These are phyloP conservation scores for Nanorana parkeri DNA, from an alignment of 2,113 vertebrate species.

Conservation along the genomic window DNA sequence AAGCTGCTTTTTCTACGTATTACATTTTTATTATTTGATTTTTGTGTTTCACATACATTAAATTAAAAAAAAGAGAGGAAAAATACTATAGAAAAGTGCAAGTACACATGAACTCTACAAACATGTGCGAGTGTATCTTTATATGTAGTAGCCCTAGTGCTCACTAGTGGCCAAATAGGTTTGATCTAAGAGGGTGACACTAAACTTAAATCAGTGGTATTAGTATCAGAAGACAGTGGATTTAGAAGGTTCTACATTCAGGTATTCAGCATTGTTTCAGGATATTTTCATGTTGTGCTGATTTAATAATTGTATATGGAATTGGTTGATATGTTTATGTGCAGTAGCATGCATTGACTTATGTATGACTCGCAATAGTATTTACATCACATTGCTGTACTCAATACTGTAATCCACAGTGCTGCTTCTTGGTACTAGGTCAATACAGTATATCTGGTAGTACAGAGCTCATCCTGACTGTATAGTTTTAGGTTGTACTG, in stretches of 20 bases:
- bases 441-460: not conserved
- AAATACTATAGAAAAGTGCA: slow-evolving; percentile 12
- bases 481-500: not conserved
- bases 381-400: not conserved
- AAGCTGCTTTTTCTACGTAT: too few species aligned
- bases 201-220: not conserved
- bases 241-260: too few species aligned
- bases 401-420: not conserved
- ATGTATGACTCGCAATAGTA: too few species aligned
- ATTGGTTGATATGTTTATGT: too few species aligned
- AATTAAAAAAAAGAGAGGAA: not conserved
- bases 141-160: slow-evolving; percentile 6
- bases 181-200: slow-evolving; percentile 1
- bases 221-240: not conserved
- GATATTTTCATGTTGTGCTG: too few species aligned
- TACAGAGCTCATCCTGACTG: not conserved
- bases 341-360: too few species aligned
- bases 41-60: not conserved
- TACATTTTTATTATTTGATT: not conserved
- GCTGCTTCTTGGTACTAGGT: not conserved
- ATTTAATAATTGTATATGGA: too few species aligned
- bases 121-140: not conserved
- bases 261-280: too few species aligned
- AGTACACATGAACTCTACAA: not conserved
- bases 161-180: not conserved